These are phyloP conservation scores for Sinocyclocheilus grahami DNA, from an alignment of 2,113 vertebrate genomes.

Conservation along the genomic window DNA sequence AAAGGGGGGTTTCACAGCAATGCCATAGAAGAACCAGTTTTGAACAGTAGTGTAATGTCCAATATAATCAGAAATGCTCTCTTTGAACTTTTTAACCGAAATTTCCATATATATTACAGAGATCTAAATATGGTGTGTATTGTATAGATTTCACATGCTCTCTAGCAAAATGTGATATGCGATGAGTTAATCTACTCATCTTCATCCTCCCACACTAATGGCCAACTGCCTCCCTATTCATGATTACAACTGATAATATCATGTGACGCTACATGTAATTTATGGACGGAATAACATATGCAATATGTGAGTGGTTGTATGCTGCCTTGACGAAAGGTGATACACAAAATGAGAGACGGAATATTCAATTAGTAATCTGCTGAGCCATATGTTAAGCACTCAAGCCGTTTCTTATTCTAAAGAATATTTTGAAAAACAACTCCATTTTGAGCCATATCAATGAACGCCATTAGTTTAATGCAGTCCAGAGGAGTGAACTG, in stretches of 20 bases:
- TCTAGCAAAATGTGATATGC: conserved; percentile 6
- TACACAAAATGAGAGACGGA: conserved; percentile 55
- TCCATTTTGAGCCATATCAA: conserved; percentile 47
- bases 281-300: conserved; percentile 45
- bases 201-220: conserved; percentile 35
- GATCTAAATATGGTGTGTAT: conserved; percentile 14
- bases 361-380: conserved; percentile 61
- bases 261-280: conserved; percentile 53
- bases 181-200: conserved; percentile 38
- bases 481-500: conserved; percentile 37
- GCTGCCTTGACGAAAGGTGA: conserved; percentile 50
- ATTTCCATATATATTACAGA: conserved; percentile 1
- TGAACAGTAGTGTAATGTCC: background rate
- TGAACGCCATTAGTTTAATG: conserved; percentile 51
- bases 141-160: conserved; percentile 34
- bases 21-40: too few species aligned
- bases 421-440: conserved; percentile 41
- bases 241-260: conserved; percentile 52
- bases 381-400: conserved; percentile 55
- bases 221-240: conserved; percentile 50
- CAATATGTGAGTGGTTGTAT: conserved; percentile 31
- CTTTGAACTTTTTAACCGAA: background rate
- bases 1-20: too few species aligned
- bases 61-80: background rate
- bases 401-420: conserved; percentile 50